Conservation (phyloP, 2,888 invertebrate species). For the Deroplatys truncata region DNA sequence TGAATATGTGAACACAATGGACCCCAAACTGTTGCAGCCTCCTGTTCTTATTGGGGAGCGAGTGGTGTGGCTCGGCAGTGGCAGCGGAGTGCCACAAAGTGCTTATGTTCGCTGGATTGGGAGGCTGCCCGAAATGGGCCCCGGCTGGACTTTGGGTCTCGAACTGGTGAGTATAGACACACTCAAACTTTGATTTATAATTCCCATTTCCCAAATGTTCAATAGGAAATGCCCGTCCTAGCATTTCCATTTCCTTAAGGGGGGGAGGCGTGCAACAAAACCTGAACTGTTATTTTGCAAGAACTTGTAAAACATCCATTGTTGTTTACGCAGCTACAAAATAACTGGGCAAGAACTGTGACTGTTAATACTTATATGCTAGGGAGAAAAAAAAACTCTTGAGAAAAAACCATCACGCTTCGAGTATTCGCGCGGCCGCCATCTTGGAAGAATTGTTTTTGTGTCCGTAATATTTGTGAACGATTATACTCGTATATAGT, state of each 20-base stretch:
- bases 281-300: background rate
- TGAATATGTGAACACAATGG: slow-evolving; percentile 11
- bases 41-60: slow-evolving; percentile 45
- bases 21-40: slow-evolving; percentile 30
- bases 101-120: slow-evolving; percentile 52
- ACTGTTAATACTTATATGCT: background rate
- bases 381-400: background rate
- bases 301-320: background rate
- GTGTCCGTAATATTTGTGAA: too few species aligned
- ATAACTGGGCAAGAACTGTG: background rate
- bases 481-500: too few species aligned
- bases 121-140: slow-evolving; percentile 45
- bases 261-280: background rate
- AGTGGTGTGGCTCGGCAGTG: slow-evolving; percentile 48
- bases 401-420: background rate
- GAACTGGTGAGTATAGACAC: slow-evolving; percentile 48
- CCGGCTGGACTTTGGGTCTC: slow-evolving; percentile 49
- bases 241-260: background rate
- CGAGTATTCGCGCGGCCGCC: background rate
- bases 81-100: slow-evolving; percentile 47
- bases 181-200: background rate
- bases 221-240: background rate
- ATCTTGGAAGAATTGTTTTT: background rate
- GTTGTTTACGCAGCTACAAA: background rate
- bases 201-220: background rate